A percentile compares a stretch with the other conserved stretches of the same genome.
Evolutionary conservation across 1,140 invertebrate species (phyloP).

Genomic region (Thrips palmi): DNA sequence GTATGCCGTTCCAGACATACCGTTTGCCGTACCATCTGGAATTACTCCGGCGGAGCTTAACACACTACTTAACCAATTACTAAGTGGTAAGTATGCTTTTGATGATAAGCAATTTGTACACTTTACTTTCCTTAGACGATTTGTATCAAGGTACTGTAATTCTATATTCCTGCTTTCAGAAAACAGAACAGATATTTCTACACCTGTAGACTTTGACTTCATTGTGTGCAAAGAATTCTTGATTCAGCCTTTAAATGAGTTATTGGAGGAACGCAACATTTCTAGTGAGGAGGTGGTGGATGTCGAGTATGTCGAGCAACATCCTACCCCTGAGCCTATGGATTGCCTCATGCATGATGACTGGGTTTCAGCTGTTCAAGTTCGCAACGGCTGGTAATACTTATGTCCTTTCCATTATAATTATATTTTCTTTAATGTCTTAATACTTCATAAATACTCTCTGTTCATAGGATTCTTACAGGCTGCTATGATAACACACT

Average conservation of each 20-base stretch:
- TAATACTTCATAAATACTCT: constrained; percentile 4
- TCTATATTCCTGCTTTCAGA: constrained; percentile 12
- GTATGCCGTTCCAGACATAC: constrained; percentile 70
- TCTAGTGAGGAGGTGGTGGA: constrained; percentile 62
- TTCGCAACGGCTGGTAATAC: constrained; percentile 48
- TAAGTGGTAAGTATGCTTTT: constrained; percentile 37
- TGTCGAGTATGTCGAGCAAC: constrained; percentile 77
- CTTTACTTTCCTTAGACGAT: constrained; percentile 10
- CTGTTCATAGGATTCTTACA: constrained; percentile 53
- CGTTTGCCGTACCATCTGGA: constrained; percentile 55
- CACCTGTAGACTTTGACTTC: constrained; percentile 71
- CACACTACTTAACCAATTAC: constrained; percentile 57
- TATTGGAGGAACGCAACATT: constrained; percentile 42
- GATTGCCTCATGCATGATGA: constrained; percentile 87
- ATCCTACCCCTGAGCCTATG: constrained; percentile 73
- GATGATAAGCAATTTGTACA: constrained; percentile 6
- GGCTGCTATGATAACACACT: constrained; percentile 92
- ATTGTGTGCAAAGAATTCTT: constrained; percentile 65
- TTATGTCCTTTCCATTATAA: constrained; percentile 5
- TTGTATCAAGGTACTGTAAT: constrained; percentile 9
- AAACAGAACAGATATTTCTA: constrained; percentile 23
- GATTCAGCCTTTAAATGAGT: constrained; percentile 41
- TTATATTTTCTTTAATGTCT: constrained; percentile 1
- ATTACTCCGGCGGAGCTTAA: constrained; percentile 53
- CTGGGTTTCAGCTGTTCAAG: constrained; percentile 78